Base-by-base conservation (phyloP, 1,140 invertebrate species). In the Diploscapter pachys region DNA sequence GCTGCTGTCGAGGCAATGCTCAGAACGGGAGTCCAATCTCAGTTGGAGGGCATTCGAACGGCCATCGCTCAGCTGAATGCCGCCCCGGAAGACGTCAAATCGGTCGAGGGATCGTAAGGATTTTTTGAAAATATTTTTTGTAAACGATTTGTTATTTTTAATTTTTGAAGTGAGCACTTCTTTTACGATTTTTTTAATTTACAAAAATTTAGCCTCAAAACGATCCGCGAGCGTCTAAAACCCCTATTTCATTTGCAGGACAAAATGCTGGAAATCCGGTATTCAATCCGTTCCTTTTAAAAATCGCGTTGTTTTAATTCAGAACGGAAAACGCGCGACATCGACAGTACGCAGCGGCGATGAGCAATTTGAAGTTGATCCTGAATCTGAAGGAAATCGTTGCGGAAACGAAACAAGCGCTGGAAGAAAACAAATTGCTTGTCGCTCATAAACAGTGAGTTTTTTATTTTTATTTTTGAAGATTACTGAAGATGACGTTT, bases 11-110 rank as follows among this genome's bases (percentile, higher is more conserved):
- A 99, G 88, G 93, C 95, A 9, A 93, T 96, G 90, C 86, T 99
- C 13, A 97, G 98, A 88, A 96, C 94, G n/a, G 94, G 94, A 4
- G 94, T 99, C 88, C 95, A 99, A 87, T 94, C 93, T 82, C 95
- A 99, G 87, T 86, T 99, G 57, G 96, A 99, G 88, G 95, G 95
- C 0, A 95, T 98, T 0, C 90, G 92, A 81, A 92, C 93, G 8
- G 96, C 95, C 0, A 89, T 99, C n/a, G 91, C 92, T 82, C 93
- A 97, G 85, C 87, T 99, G 11, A 90, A 93, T 80, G 89, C 90
- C 52, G 92, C 93, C 61, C 87, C 94, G 49, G 89, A 92, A 81
- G 93, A 95, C 88, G 92, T 97, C 4, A 86, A 89, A 70, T 88
- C 90, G 56, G 90, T 92, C 54, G 91, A 93, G 82, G 84, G 87